Evolutionary conservation across 2,797 vertebrate genomes (phyloP), one percentile per base, ranked within the genome.

Genomic region (Tenualosa ilisha): DNA sequence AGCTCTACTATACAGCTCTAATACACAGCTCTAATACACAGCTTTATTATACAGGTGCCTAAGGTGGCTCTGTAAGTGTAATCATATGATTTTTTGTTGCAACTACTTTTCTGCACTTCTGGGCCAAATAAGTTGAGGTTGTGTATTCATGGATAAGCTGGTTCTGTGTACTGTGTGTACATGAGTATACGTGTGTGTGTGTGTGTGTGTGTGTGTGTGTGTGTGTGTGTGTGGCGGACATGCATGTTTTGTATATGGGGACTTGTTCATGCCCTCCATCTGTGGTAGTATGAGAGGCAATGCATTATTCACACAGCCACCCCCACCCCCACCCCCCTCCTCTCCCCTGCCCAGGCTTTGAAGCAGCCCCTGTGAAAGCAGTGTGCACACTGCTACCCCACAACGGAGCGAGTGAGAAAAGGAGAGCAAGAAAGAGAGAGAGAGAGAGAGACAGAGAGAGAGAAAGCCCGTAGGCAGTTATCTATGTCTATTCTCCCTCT

Each of bases 341-440:
- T 6, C 65, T 31, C 65, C 26, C 65, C 65, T 65, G 24, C 63
- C 24, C 24, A 31, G 68, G 68, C 72, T 79, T 79, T 79, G 72
- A 79, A 79, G 72, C 72, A 79, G 40, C 72, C 72, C 72, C 20
- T 79, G 56, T 51, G 81, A 90, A 15, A 31, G 46, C 82, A 86
- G 85, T 15, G 40, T 49, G 86, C 82, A 72, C 37, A 75, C 75
- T 85, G 84, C 86, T 87, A 82, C 56, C 85, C 22, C 8, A 63
- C 8, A 12, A 3, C 15, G 53, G 56, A 63, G 50, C 50, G 8
- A 51, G 82, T 24, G 22, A 22, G 63, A 83, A 72, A 84, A 82
- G 43, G 37, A 56, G 50, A 54, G 82, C 37, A 43, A 56, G 82
- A 56, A 43, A 40, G 46, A 54, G 54, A 81, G 59, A 85, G 49